Base-by-base conservation (phyloP, 2,113 vertebrate genomes). In the Ginglymostoma cirratum region DNA sequence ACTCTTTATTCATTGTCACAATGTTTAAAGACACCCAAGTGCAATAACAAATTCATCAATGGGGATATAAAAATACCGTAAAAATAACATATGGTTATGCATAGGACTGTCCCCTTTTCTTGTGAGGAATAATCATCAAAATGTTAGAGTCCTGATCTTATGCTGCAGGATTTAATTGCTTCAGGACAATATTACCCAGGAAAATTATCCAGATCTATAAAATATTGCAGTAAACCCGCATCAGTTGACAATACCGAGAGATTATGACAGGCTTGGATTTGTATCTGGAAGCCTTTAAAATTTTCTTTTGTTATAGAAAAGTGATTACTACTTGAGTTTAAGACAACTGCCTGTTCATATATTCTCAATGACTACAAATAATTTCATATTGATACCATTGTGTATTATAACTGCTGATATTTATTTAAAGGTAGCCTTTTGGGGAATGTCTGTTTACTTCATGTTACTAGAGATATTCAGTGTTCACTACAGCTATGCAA, bases 401-500 rank as follows among this genome's bases (percentile, higher is more conserved):
- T 45, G 80, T 0, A 83, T 23, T 61, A n/a, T 19, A 92, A 92
- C 55, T 92, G 55, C 61, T 92, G 52, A 65, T n/a, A 55, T 92
- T 92, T 92, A 92, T 92, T 92, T 92, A 65, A 92, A 90, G 55
- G 30, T n/a, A 30, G 30, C 17, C 87, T n/a, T 92, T 92, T 65
- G 87, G 87, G 87, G n/a, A 14, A 92, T n/a, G 12, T 61, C 87
- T 92, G 65, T 92, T 92, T 65, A 92, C 55, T 55, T 92, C 87
- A 34, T n/a, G 87, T 65, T 21, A n/a, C 27, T n/a, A n/a, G 30
- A 34, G 30, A 65, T 92, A n/a, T 17, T 65, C 80, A 83, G 80
- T 30, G 65, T 65, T 92, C 87, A 92, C 65, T 55, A 92, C 55
- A 61, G 52, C 27, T 6, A 14, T 5, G 30, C 55, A n/a, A 61